A percentile compares a stretch with the other conserved stretches of the same genome.
These are phyloP conservation scores for Callionymus lyra DNA, from an alignment of 2,113 vertebrate species.

Conservation along the genomic window DNA sequence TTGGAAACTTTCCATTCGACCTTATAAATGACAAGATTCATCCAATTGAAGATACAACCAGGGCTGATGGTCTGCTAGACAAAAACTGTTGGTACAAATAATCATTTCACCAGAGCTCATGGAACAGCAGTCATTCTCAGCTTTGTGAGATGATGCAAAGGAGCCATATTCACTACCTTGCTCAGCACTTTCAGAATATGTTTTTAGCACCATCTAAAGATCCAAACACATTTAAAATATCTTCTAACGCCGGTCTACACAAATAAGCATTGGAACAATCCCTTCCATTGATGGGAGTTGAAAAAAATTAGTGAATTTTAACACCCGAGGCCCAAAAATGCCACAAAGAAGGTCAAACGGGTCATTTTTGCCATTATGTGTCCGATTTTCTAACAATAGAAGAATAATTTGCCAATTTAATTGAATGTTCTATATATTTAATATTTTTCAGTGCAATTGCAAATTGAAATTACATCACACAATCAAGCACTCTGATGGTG, in stretches of 20 bases:
- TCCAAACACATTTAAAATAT: background rate
- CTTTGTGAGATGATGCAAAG: conserved; percentile 7
- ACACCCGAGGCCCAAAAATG: too few relatives aligned
- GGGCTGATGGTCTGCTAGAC: conserved; percentile 32
- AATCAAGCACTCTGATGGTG: too few relatives aligned
- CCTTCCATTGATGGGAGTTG: conserved; percentile 16
- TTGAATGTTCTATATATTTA: too few relatives aligned
- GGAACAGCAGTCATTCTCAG: conserved; percentile 40
- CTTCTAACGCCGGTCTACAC: conserved; percentile 7
- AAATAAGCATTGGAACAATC: conserved; percentile 37
- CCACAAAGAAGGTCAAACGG: too few relatives aligned
- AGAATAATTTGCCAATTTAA: too few relatives aligned
- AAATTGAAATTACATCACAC: too few relatives aligned
- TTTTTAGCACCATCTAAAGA: conserved; percentile 21
- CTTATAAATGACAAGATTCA: conserved; percentile 21
- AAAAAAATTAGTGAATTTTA: too few relatives aligned
- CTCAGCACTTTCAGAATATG: conserved; percentile 15
- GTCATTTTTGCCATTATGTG: too few relatives aligned
- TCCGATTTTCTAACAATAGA: too few relatives aligned
- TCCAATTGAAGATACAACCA: conserved; percentile 40
- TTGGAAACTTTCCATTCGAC: background rate
- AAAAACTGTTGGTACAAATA: conserved; percentile 53
- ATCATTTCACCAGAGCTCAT: conserved; percentile 57
- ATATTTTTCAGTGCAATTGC: too few relatives aligned
- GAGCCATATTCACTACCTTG: conserved; percentile 17